Base-by-base conservation (phyloP, 2,888 invertebrate genomes). In the Patella caerulea region DNA sequence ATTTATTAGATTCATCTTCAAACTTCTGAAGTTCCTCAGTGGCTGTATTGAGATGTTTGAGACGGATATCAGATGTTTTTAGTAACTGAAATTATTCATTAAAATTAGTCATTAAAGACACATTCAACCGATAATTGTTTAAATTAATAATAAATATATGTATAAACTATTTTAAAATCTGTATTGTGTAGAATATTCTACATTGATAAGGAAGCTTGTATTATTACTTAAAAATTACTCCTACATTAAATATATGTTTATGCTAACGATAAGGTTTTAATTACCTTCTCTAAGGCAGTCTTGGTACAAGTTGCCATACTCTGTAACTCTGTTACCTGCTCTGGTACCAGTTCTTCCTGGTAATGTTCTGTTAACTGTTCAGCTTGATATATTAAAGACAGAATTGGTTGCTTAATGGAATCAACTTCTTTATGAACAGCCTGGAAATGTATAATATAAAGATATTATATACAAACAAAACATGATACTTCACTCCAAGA, bases 331-430 rank as follows among this genome's bases (percentile, higher is more conserved):
- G 86, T 85, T 45, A 88, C 88, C 75, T 90, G 90, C 78, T 90
- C 90, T 15, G 87, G 87, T n/a, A 88, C 86, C 53, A 90, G 82
- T 78, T 90, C 89, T 80, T 88, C 88, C 75, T 88, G 86, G 80
- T 88, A 86, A 78, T 88, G 85, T 76, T 91, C 90, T 24, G 89
- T 86, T 71, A 91, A 84, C 78, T 90, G 89, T 78, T 90, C 89
- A 9, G 89, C 88, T 78, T 90, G 89, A 86, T 88, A 90, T 12
- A 88, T 85, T 71, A 89, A 86, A 3, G 89, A 86, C 79, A 89
- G 81, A 71, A 90, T 88, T 24, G 90, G 87, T 81, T 91, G 88
- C 82, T 89, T 90, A 79, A 88, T 88, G 59, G 80, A 76, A 55
- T 85, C 78, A 24, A 91, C 85, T 77, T 90, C 89, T 15, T 84